A percentile compares a stretch with the other conserved stretches of the same genome.
phyloP scores from a whole-genome alignment of 2,113 vertebrate genomes.

The Saimiri boliviensis region DNA sequence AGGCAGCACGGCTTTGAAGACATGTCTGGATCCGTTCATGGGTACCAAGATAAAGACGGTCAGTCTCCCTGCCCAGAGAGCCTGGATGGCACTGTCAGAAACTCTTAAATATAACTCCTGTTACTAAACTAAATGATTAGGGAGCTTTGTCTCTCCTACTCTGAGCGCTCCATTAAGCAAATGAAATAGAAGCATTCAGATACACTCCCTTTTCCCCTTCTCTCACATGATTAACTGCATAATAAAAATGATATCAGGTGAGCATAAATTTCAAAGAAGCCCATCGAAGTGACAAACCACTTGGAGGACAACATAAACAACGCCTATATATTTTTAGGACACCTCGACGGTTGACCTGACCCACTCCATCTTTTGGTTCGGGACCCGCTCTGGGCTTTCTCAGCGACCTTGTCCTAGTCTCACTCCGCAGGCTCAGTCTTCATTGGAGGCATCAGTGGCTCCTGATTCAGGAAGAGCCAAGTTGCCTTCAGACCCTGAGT shows the following conservation, averaged over 20 bases:
- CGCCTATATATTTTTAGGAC: constrained; percentile 18
- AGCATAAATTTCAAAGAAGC: constrained; percentile 78
- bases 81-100: constrained; percentile 49
- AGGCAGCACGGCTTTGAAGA: neutral
- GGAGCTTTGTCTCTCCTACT: constrained; percentile 60
- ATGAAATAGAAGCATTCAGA: constrained; percentile 81
- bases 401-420: rapidly evolving
- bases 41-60: constrained; percentile 40
- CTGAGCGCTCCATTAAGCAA: constrained; percentile 79
- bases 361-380: neutral
- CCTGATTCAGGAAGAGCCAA: neutral
- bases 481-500: neutral
- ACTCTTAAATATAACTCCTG: constrained; percentile 52
- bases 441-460: neutral
- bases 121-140: constrained; percentile 76
- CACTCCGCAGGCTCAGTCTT: neutral
- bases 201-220: constrained; percentile 71
- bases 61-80: constrained; percentile 3
- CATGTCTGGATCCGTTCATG: neutral
- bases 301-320: constrained; percentile 72
- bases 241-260: constrained; percentile 81
- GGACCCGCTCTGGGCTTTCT: neutral
- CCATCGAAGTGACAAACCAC: constrained; percentile 71
- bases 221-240: constrained; percentile 79
- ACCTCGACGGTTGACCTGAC: neutral